Conservation (phyloP, 2,888 invertebrate genomes). For the Amiota minor region DNA sequence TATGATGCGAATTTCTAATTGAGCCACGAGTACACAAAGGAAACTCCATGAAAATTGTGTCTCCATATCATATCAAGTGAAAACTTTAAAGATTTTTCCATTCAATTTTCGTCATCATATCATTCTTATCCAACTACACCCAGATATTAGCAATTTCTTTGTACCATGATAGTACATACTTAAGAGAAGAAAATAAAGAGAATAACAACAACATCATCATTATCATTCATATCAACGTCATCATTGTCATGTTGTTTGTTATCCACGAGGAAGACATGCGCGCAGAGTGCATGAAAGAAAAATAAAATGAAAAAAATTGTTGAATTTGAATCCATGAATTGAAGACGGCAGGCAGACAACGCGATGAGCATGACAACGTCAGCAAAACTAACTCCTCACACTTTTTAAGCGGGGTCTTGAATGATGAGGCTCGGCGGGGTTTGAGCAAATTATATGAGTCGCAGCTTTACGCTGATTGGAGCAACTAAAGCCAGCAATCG, state of each 20-base stretch:
- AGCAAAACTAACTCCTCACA: not conserved
- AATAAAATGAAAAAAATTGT: conserved; percentile 45
- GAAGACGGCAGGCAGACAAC: conserved; percentile 11
- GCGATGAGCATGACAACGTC: conserved; percentile 17
- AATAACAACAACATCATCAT: conserved; percentile 10
- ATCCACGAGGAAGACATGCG: no score
- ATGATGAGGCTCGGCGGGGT: not conserved
- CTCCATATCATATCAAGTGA: no score
- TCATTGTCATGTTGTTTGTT: conserved; percentile 1
- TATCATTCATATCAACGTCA: conserved; percentile 4
- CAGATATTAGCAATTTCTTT: no score
- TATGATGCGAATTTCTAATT: no score
- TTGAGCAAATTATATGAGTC: conserved; percentile 4
- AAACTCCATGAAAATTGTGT: no score
- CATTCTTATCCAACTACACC: no score
- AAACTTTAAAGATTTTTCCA: no score
- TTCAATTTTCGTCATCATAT: no score
- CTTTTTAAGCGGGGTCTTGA: not conserved
- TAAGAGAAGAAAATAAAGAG: no score
- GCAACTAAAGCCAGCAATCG: not conserved
- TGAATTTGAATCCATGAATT: conserved; percentile 50
- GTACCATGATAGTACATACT: no score
- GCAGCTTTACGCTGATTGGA: conserved; percentile 36
- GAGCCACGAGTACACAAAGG: no score
- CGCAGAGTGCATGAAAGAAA: not conserved